Percentiles rank a stretch among this genome's conserved stretches.
Conservation (phyloP, 2,113 vertebrate genomes). For the Terrapene triunguis region DNA sequence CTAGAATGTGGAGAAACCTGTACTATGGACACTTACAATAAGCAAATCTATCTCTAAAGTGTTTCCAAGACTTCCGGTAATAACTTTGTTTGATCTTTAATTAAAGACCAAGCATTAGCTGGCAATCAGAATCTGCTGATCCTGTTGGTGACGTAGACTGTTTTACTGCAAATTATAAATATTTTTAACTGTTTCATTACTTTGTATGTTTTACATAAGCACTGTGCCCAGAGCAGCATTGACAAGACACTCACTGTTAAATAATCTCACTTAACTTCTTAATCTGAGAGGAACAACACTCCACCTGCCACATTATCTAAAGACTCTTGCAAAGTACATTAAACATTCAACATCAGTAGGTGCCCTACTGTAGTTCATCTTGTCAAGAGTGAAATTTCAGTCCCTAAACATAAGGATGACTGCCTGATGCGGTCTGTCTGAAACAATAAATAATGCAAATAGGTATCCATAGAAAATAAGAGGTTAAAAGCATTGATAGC, state of each 20-base stretch:
- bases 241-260: slow-evolving; percentile 64
- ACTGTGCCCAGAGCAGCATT: slow-evolving; percentile 60
- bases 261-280: slow-evolving; percentile 69
- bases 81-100: slow-evolving; percentile 69
- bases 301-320: slow-evolving; percentile 64
- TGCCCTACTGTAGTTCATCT: slow-evolving; percentile 41
- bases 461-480: slow-evolving; percentile 22
- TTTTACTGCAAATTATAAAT: slow-evolving; percentile 55
- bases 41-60: slow-evolving; percentile 24
- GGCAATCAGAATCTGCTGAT: slow-evolving; percentile 54
- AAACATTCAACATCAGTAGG: slow-evolving; percentile 64
- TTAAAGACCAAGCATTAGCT: slow-evolving; percentile 60
- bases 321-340: slow-evolving; percentile 63
- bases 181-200: slow-evolving; percentile 59
- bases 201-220: slow-evolving; percentile 47
- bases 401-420: slow-evolving; percentile 64
- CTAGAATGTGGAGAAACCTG: background rate
- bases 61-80: slow-evolving; percentile 39
- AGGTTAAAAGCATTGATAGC: slow-evolving; percentile 27
- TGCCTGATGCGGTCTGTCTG: slow-evolving; percentile 48
- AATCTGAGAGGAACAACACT: slow-evolving; percentile 66
- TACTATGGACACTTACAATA: background rate
- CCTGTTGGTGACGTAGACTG: slow-evolving; percentile 34
- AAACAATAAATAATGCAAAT: slow-evolving; percentile 56
- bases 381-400: slow-evolving; percentile 51